Evolutionary conservation across 2,888 invertebrate species (phyloP).

Genomic region (Drosophila tripunctata): DNA sequence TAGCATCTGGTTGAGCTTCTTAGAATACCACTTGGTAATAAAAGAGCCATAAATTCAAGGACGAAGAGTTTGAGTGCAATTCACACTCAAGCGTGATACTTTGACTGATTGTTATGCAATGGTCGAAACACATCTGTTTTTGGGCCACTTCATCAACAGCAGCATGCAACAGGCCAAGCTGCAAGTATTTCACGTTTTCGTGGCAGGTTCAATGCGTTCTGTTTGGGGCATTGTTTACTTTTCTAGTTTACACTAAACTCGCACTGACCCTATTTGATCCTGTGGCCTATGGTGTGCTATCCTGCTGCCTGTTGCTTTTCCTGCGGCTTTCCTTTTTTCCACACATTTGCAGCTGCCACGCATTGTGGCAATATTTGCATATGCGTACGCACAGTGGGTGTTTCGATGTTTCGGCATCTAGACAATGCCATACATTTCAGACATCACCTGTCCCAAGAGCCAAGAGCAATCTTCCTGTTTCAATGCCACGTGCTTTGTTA

Average conservation of each 20-base stretch:
- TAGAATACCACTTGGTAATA: constrained; percentile 43
- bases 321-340: constrained; percentile 47
- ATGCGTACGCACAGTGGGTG: constrained; percentile 67
- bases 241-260: constrained; percentile 43
- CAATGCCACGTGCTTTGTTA: constrained; percentile 65
- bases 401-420: constrained; percentile 28
- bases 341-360: constrained; percentile 60
- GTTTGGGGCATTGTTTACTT: constrained; percentile 46
- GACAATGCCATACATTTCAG: constrained; percentile 53
- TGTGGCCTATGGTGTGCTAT: constrained; percentile 38
- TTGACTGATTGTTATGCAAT: constrained; percentile 55
- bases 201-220: constrained; percentile 67
- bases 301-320: constrained; percentile 46
- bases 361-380: constrained; percentile 66
- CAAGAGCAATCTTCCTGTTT: too few relatives aligned
- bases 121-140: constrained; percentile 58
- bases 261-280: constrained; percentile 62
- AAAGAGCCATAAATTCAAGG: constrained; percentile 63
- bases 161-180: constrained; percentile 22
- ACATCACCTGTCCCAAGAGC: constrained; percentile 63
- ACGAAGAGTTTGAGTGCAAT: constrained; percentile 31
- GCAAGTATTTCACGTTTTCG: constrained; percentile 19
- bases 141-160: constrained; percentile 48
- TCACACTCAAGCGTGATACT: constrained; percentile 64
- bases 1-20: constrained; percentile 31